phyloP scores from a whole-genome alignment of 2,113 vertebrate species.

The Cathartes aura region DNA sequence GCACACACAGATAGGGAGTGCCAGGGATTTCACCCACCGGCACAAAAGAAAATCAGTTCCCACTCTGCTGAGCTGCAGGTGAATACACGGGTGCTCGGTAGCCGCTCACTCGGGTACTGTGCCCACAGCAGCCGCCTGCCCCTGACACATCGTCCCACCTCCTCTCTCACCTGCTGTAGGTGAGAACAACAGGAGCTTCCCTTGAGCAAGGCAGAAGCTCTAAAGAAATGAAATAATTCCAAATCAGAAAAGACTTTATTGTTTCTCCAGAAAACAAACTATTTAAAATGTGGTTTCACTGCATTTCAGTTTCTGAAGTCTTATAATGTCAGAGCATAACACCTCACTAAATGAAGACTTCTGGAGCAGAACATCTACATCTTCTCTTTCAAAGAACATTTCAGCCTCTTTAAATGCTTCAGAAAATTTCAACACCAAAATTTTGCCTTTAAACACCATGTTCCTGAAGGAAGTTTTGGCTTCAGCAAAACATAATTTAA shows the following conservation, averaged over 20 bases:
- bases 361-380: neutral
- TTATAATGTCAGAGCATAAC: neutral
- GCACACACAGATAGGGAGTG: neutral
- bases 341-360: neutral
- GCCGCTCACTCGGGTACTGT: accelerated
- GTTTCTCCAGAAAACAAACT: neutral
- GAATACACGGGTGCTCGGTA: accelerated
- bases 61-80: neutral
- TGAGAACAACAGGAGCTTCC: neutral
- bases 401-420: neutral
- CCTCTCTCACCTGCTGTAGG: neutral
- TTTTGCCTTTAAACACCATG: neutral
- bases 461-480: neutral
- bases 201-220: neutral
- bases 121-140: accelerated
- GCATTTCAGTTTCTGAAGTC: neutral
- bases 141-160: neutral
- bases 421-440: neutral
- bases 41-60: neutral
- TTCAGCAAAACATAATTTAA: neutral
- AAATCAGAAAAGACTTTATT: neutral
- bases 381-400: neutral
- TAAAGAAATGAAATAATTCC: neutral
- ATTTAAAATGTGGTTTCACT: neutral
- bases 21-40: neutral